A percentile compares a stretch with the other conserved stretches of the same genome.
phyloP scores from a whole-genome alignment of 2,113 vertebrate species.

The Lepus timidus region DNA sequence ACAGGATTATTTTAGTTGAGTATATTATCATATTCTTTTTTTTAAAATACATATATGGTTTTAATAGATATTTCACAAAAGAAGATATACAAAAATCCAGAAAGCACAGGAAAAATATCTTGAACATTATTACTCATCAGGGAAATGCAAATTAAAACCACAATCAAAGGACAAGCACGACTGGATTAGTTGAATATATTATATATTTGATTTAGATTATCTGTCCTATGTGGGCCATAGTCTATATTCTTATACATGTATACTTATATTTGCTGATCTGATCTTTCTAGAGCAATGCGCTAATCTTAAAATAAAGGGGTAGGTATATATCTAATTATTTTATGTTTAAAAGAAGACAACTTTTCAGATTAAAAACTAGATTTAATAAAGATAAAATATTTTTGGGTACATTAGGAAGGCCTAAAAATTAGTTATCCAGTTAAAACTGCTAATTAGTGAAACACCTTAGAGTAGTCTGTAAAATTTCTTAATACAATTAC shows the following conservation, averaged over 20 bases:
- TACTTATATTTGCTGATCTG: background rate
- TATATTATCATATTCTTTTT: too few relatives aligned
- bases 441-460: background rate
- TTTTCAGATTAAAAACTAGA: background rate
- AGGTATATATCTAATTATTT: background rate
- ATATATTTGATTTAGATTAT: background rate
- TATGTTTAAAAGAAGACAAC: background rate
- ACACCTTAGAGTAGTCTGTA: background rate
- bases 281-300: background rate
- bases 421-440: background rate
- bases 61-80: too few relatives aligned
- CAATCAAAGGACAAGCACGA: too few relatives aligned
- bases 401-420: background rate
- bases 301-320: background rate
- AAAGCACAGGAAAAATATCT: too few relatives aligned
- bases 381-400: background rate
- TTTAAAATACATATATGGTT: too few relatives aligned
- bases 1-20: background rate
- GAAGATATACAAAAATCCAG: too few relatives aligned
- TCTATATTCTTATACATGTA: background rate
- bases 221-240: background rate
- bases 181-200: background rate
- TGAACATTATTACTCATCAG: too few relatives aligned
- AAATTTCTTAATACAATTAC: background rate
- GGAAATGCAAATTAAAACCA: too few relatives aligned